These are phyloP conservation scores for Heliothis subflexa DNA, from an alignment of 1,140 invertebrate genomes.

Conservation along the genomic window DNA sequence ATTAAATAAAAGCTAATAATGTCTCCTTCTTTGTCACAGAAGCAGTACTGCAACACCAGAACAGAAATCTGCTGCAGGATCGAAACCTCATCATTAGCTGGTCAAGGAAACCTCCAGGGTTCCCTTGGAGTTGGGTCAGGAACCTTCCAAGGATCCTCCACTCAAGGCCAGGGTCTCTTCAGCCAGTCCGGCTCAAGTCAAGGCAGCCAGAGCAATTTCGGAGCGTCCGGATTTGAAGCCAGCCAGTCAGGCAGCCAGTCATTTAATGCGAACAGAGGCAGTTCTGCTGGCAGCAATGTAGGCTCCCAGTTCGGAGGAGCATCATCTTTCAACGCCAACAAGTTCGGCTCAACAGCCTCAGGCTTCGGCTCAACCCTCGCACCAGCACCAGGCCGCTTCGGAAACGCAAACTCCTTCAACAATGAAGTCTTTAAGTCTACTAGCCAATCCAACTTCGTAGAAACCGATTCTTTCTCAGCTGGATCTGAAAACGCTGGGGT, in stretches of 20 bases:
- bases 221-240: conserved; percentile 36
- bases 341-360: conserved; percentile 44
- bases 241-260: too few relatives aligned
- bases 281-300: conserved; percentile 16
- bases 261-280: background rate
- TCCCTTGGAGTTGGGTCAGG: conserved; percentile 63
- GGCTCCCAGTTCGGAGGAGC: conserved; percentile 38
- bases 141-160: conserved; percentile 54
- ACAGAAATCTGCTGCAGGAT: conserved; percentile 85
- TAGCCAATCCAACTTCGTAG: conserved; percentile 71
- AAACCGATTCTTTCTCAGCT: conserved; percentile 70
- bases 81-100: conserved; percentile 60
- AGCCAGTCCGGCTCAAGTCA: conserved; percentile 40
- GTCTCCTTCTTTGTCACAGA: conserved; percentile 75
- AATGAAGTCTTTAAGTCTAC: conserved; percentile 61
- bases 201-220: conserved; percentile 49
- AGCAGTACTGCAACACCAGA: conserved; percentile 80
- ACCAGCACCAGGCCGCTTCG: conserved; percentile 52
- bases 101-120: conserved; percentile 56
- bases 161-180: conserved; percentile 59
- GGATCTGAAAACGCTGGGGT: conserved; percentile 67
- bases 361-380: conserved; percentile 60
- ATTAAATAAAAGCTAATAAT: background rate
- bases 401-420: conserved; percentile 42
- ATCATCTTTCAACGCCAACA: conserved; percentile 14